These are phyloP conservation scores for Atta cephalotes DNA, from an alignment of 1,140 invertebrate genomes.

Conservation along the genomic window DNA sequence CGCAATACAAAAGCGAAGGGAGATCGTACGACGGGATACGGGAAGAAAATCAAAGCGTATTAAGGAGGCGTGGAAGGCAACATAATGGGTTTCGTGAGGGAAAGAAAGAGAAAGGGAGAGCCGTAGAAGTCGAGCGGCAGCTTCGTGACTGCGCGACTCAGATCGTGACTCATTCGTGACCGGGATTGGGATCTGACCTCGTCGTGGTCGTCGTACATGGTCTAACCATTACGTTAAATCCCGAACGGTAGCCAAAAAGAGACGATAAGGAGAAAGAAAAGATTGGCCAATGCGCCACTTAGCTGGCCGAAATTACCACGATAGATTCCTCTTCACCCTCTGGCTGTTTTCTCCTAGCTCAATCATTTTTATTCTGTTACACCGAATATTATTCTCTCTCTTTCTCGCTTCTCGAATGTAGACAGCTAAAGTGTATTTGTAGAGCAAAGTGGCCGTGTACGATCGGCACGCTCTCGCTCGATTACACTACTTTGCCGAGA, in stretches of 20 bases:
- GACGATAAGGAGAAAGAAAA: conserved; percentile 35
- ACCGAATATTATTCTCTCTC: conserved; percentile 51
- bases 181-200: conserved; percentile 74
- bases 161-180: conserved; percentile 75
- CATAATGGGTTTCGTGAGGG: conserved; percentile 29
- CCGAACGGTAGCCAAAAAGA: conserved; percentile 66
- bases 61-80: conserved; percentile 50
- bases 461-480: conserved; percentile 41
- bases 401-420: background rate
- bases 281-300: conserved; percentile 36
- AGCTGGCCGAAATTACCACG: conserved; percentile 46
- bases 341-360: too few species aligned
- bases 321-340: conserved; percentile 16
- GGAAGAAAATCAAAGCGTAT: conserved; percentile 48
- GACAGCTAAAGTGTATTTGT: conserved; percentile 48
- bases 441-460: conserved; percentile 49
- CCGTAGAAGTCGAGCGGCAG: conserved; percentile 43
- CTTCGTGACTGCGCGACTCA: conserved; percentile 70
- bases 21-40: conserved; percentile 15
- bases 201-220: conserved; percentile 65
- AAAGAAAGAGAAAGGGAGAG: conserved; percentile 12
- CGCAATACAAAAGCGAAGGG: conserved; percentile 21
- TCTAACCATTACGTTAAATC: conserved; percentile 73
- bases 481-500: conserved; percentile 30
- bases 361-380: conserved; percentile 23